Evolutionary conservation across 2,797 vertebrate species (phyloP), one percentile per base, ranked within the genome.

Genomic region (Capromys pilorides): DNA sequence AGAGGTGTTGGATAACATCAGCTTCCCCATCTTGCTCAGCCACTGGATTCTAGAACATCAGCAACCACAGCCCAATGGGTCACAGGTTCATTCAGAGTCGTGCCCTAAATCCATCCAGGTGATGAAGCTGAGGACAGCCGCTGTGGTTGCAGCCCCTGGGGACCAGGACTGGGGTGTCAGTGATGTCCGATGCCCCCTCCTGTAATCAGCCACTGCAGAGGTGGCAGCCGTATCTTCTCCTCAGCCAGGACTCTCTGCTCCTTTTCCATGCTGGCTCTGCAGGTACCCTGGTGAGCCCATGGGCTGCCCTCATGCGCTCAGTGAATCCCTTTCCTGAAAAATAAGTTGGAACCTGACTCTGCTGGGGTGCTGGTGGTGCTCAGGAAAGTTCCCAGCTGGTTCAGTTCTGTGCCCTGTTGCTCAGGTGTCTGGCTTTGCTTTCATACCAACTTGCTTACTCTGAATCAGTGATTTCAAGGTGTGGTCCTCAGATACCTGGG

Each of bases 1-100:
- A 33, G 54, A 64, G 62, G 66, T 11, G 14, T 41, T 0, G 2
- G n/a, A 4, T 13, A 4, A 26, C 13, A 31, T 36, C 0, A 10
- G 31, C 57, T 61, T 75, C 41, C 61, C 39, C 31, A 19, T 6
- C 39, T 45, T 21, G 26, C 22, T 5, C 19, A 62, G 19, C 64
- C 80, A 71, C 82, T 4, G 36, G 36, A 39, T 71, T 71, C 64
- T 39, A 24, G 49, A 49, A 49, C 57, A 22, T 1, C 16, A 22
- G 41, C 19, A 33, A 28, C 21, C 45, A 59, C 36, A 36, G 41
- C 8, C 62, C 81, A 80, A 62, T 2, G 84, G n/a, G 22, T 39
- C 45, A 19, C 45, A 88, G 36, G n/a, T 31, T 59, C 49, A 18
- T 41, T 87, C 41, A 59, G 31, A 22, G 28, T 18, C 39, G 61